Percentiles rank a stretch among this genome's conserved stretches.
phyloP scores from a whole-genome alignment of 2,888 invertebrate species.

The Netelia inedita region DNA sequence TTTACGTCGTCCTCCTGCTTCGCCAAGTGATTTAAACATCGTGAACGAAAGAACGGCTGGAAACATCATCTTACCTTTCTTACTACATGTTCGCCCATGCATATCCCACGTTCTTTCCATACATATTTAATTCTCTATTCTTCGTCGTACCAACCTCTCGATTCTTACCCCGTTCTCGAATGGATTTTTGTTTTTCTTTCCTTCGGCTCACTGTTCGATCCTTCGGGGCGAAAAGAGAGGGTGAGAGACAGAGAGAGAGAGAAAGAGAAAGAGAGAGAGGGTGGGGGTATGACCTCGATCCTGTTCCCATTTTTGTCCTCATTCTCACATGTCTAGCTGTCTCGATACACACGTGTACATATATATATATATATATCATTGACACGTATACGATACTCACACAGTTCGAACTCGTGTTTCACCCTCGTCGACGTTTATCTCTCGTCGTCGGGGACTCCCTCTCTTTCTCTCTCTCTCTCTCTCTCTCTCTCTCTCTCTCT shows the following conservation, averaged over 20 bases:
- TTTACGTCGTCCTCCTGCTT: constrained; percentile 4
- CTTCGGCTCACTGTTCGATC: constrained; percentile 25
- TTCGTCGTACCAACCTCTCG: not conserved
- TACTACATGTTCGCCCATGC: not conserved
- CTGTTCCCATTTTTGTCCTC: constrained; percentile 55
- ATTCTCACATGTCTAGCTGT: constrained; percentile 30
- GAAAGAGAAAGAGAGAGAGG: too few relatives aligned
- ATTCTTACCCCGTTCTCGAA: not conserved
- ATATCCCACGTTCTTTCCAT: not conserved
- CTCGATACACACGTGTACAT: constrained; percentile 23
- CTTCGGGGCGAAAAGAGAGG: not conserved
- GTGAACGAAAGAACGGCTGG: constrained; percentile 11
- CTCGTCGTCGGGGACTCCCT: constrained; percentile 40
- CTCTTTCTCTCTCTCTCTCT: constrained; percentile 27
- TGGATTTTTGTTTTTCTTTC: not conserved
- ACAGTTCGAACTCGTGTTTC: constrained; percentile 39
- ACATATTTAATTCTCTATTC: not conserved
- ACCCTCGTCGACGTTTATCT: constrained; percentile 51
- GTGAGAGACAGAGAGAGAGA: too few relatives aligned
- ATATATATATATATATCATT: constrained; percentile 32
- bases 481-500: constrained; percentile 23
- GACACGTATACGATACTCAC: constrained; percentile 7
- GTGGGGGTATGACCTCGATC: constrained; percentile 13
- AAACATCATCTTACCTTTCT: not conserved
- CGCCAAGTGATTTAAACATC: constrained; percentile 24